These are phyloP conservation scores for Hippoglossus hippoglossus DNA, from an alignment of 2,797 vertebrate species.

Conservation along the genomic window DNA sequence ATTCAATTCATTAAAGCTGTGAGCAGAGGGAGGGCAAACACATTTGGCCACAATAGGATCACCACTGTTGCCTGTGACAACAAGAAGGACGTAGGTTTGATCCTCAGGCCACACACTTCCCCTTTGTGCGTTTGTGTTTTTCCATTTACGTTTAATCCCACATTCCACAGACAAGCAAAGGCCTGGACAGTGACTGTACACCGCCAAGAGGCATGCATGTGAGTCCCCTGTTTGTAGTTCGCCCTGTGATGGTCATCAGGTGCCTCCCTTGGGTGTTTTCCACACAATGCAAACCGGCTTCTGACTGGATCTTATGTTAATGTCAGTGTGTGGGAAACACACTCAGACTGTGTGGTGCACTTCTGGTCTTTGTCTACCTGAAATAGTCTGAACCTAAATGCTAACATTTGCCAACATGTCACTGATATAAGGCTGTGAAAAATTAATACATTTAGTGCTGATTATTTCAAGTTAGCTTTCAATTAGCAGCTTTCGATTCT, in stretches of 20 bases:
- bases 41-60: conserved; percentile 46
- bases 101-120: conserved; percentile 52
- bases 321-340: neutral
- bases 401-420: neutral
- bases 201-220: conserved; percentile 29
- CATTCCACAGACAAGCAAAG: conserved; percentile 70
- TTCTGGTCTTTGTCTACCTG: conserved; percentile 6
- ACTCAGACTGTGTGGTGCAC: neutral
- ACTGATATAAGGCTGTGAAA: neutral
- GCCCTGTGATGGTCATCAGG: conserved; percentile 40
- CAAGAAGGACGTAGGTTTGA: conserved; percentile 38
- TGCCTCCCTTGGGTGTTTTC: conserved; percentile 34
- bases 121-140: conserved; percentile 50
- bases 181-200: conserved; percentile 44
- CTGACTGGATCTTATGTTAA: conserved; percentile 9
- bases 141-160: conserved; percentile 59
- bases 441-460: neutral
- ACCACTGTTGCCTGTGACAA: conserved; percentile 45
- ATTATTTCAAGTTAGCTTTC: neutral
- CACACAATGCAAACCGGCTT: conserved; percentile 4
- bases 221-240: conserved; percentile 32
- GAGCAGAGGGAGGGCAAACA: conserved; percentile 19
- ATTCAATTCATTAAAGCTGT: conserved; percentile 11
- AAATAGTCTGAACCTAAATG: neutral
- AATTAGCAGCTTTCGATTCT: neutral